These are phyloP conservation scores for Columba livia DNA, from an alignment of 2,113 vertebrate species.

Conservation along the genomic window DNA sequence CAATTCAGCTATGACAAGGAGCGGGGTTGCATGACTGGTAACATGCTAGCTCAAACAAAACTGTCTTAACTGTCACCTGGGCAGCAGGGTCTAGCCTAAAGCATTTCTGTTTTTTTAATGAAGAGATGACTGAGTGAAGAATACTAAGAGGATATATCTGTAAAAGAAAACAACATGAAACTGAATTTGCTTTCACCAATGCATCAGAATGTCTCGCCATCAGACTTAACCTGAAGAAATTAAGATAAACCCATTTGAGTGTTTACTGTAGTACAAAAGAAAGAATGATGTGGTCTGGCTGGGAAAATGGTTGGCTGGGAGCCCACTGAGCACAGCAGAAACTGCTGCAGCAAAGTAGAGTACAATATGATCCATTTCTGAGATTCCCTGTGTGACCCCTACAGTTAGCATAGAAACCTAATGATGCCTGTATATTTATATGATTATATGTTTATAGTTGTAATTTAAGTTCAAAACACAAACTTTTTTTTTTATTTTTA, in stretches of 20 bases:
- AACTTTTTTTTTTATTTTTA: background rate
- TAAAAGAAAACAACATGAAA: background rate
- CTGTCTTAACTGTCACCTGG: background rate
- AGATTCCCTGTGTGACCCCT: background rate
- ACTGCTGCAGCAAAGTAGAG: background rate
- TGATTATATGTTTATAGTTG: background rate
- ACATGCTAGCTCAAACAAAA: background rate
- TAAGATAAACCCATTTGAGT: background rate
- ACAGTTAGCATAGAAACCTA: conserved; percentile 8
- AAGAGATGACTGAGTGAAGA: background rate
- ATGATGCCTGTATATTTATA: conserved; percentile 21
- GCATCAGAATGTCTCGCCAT: background rate
- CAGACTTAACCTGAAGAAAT: background rate
- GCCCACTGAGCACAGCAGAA: background rate
- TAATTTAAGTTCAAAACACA: conserved; percentile 31
- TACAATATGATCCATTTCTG: background rate
- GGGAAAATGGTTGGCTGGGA: background rate
- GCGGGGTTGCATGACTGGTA: background rate
- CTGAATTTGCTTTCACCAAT: background rate
- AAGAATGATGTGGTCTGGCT: background rate
- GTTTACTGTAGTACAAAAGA: background rate
- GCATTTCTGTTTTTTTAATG: background rate
- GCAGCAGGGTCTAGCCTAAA: background rate
- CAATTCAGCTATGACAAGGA: background rate
- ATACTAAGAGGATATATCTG: background rate